These are phyloP conservation scores for Montipora capitata DNA, from an alignment of 92 coral and sea anemone species.

Conservation along the genomic window DNA sequence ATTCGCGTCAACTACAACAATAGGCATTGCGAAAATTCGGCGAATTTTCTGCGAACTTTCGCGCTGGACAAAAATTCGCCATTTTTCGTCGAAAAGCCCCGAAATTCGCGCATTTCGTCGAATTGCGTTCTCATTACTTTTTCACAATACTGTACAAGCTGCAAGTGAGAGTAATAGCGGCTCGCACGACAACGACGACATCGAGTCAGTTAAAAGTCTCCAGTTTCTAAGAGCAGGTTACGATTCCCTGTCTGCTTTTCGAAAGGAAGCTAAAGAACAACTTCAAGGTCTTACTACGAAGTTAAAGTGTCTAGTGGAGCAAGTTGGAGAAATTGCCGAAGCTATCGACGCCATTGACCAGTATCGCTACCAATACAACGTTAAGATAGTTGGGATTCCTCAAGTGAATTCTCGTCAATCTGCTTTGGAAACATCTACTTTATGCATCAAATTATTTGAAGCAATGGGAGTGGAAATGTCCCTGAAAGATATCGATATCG, in stretches of 20 bases:
- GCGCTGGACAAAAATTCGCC: too few relatives aligned
- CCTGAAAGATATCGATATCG: conserved; percentile 45
- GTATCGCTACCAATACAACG: conserved; percentile 50
- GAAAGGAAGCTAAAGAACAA: conserved; percentile 28
- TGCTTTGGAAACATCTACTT: conserved; percentile 45
- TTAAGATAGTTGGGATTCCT: conserved; percentile 50
- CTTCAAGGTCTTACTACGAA: conserved; percentile 16
- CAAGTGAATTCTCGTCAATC: conserved; percentile 30
- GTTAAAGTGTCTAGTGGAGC: conserved; percentile 13
- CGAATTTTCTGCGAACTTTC: too few relatives aligned
- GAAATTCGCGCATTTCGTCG: too few relatives aligned
- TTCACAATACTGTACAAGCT: too few relatives aligned
- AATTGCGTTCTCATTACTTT: too few relatives aligned
- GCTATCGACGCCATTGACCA: conserved; percentile 41
- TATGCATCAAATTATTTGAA: conserved; percentile 44
- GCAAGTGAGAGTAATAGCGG: conserved; percentile 14
- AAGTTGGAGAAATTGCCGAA: conserved; percentile 26
- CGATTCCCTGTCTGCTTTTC: conserved; percentile 34
- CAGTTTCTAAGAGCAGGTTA: conserved; percentile 35
- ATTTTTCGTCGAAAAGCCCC: too few relatives aligned
- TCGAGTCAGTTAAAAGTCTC: conserved; percentile 29
- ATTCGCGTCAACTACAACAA: too few relatives aligned
- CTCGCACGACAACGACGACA: conserved; percentile 4
- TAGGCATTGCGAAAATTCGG: too few relatives aligned
- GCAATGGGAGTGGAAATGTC: conserved; percentile 51